phyloP scores from a whole-genome alignment of 2,888 invertebrate species.

The Harpalus rubripes region DNA sequence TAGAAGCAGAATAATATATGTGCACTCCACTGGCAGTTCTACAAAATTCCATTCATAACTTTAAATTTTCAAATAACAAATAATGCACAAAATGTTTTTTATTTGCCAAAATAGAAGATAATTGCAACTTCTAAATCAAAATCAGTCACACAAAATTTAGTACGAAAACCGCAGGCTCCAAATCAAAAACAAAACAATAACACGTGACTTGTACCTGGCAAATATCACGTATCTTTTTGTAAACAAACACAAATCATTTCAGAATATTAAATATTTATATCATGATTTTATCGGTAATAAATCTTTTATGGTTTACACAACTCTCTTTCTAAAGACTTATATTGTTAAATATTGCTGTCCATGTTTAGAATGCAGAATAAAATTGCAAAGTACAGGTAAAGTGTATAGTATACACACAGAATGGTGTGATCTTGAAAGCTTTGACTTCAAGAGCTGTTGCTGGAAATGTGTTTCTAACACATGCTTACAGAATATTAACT shows the following conservation, averaged over 20 bases:
- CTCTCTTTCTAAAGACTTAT: conserved; percentile 28
- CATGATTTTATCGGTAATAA: conserved; percentile 48
- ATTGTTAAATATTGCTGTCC: conserved; percentile 52
- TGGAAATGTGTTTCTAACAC: conserved; percentile 40
- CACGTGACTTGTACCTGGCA: conserved; percentile 46
- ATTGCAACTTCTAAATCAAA: neutral
- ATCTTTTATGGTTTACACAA: conserved; percentile 46
- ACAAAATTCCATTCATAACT: too few species aligned
- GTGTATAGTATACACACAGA: conserved; percentile 16
- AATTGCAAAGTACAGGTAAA: conserved; percentile 19
- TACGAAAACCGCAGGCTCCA: conserved; percentile 4
- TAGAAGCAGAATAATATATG: too few species aligned
- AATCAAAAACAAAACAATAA: conserved; percentile 37
- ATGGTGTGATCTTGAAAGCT: conserved; percentile 36
- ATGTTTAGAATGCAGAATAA: conserved; percentile 48
- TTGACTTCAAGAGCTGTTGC: conserved; percentile 30
- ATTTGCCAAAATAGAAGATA: neutral
- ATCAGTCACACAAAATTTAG: conserved; percentile 17
- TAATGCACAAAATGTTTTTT: neutral
- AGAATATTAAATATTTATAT: conserved; percentile 60
- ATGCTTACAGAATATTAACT: conserved; percentile 33
- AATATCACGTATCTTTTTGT: conserved; percentile 54
- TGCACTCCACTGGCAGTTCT: too few species aligned
- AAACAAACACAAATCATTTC: conserved; percentile 51
- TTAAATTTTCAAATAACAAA: neutral